Conservation (phyloP, 2,113 vertebrate species). For the Strix aluco region DNA sequence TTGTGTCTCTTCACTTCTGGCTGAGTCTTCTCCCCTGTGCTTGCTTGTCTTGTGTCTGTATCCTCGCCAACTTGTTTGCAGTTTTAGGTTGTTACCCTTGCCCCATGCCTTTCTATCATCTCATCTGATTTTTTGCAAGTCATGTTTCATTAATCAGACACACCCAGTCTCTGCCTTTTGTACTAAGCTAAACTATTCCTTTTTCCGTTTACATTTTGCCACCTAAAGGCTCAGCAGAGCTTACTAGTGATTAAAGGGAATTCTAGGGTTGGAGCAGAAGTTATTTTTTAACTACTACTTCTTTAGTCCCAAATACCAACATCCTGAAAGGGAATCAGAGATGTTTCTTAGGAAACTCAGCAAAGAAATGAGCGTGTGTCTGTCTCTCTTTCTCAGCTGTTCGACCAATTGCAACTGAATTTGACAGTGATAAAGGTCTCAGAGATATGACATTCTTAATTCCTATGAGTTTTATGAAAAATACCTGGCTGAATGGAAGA, state of each 20-base stretch:
- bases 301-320: neutral
- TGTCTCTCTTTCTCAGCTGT: neutral
- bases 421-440: conserved; percentile 40
- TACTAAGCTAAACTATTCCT: neutral
- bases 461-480: conserved; percentile 48
- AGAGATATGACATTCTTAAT: conserved; percentile 20
- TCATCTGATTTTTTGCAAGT: neutral
- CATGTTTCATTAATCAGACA: neutral
- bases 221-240: neutral
- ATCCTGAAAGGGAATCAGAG: neutral
- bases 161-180: neutral
- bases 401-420: conserved; percentile 30
- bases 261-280: neutral
- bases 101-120: neutral
- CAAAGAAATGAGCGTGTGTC: neutral
- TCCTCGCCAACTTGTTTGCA: neutral
- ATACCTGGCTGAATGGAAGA: conserved; percentile 37
- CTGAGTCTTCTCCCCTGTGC: neutral
- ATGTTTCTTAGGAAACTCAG: neutral
- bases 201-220: neutral
- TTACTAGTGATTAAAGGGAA: neutral
- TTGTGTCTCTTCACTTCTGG: neutral
- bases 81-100: neutral
- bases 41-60: neutral
- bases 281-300: neutral